phyloP scores from a whole-genome alignment of 2,797 vertebrate genomes.

The Picus viridis region DNA sequence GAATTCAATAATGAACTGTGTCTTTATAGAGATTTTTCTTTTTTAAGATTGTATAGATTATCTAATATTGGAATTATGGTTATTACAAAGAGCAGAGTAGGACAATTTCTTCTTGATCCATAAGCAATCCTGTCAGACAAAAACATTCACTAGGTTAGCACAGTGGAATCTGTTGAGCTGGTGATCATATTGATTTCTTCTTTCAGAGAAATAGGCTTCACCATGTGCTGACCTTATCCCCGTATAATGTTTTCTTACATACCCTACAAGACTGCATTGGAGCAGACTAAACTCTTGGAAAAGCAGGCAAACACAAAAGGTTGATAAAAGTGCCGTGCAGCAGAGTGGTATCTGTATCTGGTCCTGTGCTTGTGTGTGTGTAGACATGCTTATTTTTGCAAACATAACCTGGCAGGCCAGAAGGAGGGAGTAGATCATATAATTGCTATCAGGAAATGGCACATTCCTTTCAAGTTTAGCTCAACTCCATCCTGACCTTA shows the following conservation, averaged over 20 bases:
- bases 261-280: not conserved
- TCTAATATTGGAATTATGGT: not conserved
- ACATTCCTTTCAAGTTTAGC: not conserved
- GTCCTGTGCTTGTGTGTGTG: not conserved
- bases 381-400: fast-evolving
- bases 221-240: not conserved
- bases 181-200: not conserved
- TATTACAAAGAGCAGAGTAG: not conserved
- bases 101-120: not conserved
- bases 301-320: not conserved
- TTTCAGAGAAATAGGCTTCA: not conserved
- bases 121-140: not conserved
- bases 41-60: not conserved
- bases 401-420: not conserved
- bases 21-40: not conserved
- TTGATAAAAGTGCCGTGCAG: not conserved
- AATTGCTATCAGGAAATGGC: not conserved
- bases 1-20: too few relatives aligned
- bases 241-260: not conserved
- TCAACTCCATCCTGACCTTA: not conserved
- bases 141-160: not conserved
- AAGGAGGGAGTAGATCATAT: not conserved
- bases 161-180: not conserved
- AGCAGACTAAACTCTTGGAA: not conserved
- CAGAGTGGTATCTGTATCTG: not conserved